Evolutionary conservation across 2,113 vertebrate species (phyloP).

Genomic region (Nanorana parkeri): DNA sequence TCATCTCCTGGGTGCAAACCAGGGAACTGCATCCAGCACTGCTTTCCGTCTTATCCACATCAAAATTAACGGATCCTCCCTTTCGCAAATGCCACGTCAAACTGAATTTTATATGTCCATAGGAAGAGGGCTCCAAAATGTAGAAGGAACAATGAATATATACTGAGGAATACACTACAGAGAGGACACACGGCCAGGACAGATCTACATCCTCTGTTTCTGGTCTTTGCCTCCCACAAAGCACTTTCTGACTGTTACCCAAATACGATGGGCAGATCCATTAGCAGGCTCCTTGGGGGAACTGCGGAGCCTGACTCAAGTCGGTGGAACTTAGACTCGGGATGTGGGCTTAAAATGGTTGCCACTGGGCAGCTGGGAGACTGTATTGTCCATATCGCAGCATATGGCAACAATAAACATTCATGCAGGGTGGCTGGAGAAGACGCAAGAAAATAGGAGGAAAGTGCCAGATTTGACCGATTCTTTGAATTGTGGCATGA

Average conservation of each 20-base stretch:
- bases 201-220: neutral
- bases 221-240: slow-evolving; percentile 8
- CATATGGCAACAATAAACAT: neutral
- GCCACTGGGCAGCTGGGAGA: neutral
- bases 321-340: neutral
- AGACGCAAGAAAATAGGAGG: neutral
- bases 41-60: slow-evolving; percentile 21
- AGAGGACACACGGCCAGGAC: neutral
- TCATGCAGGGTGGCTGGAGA: neutral
- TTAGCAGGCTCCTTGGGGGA: neutral
- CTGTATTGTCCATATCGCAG: neutral
- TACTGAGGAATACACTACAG: slow-evolving; percentile 15
- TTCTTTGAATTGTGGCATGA: neutral
- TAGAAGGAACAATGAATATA: neutral
- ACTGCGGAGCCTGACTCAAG: too few relatives aligned
- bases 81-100: slow-evolving; percentile 25
- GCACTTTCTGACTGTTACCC: slow-evolving; percentile 46
- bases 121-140: neutral
- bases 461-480: neutral
- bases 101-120: slow-evolving; percentile 10
- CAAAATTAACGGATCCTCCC: slow-evolving; percentile 11
- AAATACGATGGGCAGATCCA: slow-evolving; percentile 1
- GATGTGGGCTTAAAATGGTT: neutral
- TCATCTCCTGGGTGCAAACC: slow-evolving; percentile 20
- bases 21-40: neutral